Percentiles rank a stretch among this genome's conserved stretches.
Evolutionary conservation across 1,140 invertebrate species (phyloP).

Genomic region (Drosophila subpulchrella): DNA sequence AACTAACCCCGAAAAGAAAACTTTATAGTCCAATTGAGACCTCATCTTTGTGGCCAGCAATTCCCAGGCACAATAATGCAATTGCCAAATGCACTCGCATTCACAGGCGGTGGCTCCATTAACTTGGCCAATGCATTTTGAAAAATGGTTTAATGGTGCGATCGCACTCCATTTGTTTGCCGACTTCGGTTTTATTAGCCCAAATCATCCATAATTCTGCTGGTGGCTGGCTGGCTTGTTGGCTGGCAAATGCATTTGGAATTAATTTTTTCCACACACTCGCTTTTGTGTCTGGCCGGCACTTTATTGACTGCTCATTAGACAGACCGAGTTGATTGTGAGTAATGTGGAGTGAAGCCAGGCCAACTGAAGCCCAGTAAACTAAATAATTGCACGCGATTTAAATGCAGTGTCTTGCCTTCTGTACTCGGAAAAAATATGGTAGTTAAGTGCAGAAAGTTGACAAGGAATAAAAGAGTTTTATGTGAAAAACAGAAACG

Average conservation of each 20-base stretch:
- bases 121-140: conserved; percentile 60
- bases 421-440: conserved; percentile 14
- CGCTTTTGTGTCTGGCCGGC: conserved; percentile 47
- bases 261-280: conserved; percentile 61
- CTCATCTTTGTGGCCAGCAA: conserved; percentile 23
- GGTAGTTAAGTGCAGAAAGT: background rate
- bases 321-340: conserved; percentile 59
- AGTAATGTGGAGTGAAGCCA: conserved; percentile 45
- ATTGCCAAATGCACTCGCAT: conserved; percentile 52
- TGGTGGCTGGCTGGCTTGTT: conserved; percentile 4
- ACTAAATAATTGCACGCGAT: conserved; percentile 82
- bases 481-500: background rate
- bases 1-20: background rate
- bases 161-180: conserved; percentile 40
- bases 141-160: conserved; percentile 67
- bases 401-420: conserved; percentile 33
- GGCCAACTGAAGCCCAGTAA: conserved; percentile 59
- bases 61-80: conserved; percentile 35
- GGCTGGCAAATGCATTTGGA: conserved; percentile 53
- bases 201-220: conserved; percentile 67
- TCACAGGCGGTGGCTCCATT: conserved; percentile 36
- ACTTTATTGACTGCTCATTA: conserved; percentile 69
- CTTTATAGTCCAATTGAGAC: conserved; percentile 3
- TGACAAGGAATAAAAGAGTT: background rate
- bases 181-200: conserved; percentile 58